phyloP scores from a whole-genome alignment of 2,113 vertebrate species.

The Peucedramus taeniatus region DNA sequence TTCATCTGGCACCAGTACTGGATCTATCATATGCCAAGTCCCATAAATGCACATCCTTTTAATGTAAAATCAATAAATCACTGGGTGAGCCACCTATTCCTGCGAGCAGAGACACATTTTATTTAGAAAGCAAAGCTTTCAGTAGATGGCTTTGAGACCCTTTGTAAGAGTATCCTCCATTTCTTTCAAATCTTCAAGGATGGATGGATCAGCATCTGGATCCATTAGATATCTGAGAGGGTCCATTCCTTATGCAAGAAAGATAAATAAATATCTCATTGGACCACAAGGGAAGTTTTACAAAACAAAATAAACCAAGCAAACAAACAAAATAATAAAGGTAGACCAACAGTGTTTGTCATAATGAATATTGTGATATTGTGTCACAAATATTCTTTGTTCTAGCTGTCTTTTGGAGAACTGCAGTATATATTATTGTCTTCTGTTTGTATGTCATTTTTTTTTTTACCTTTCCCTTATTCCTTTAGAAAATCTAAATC shows the following conservation, averaged over 20 bases:
- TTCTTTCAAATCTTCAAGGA: neutral
- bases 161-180: neutral
- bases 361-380: neutral
- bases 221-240: neutral
- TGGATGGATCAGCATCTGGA: neutral
- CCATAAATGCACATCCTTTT: neutral
- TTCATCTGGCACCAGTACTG: neutral
- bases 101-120: neutral
- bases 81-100: neutral
- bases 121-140: neutral
- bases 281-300: neutral
- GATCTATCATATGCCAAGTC: neutral
- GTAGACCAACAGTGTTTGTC: neutral
- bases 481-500: neutral
- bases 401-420: neutral
- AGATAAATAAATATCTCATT: neutral
- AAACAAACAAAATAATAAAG: neutral
- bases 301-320: neutral
- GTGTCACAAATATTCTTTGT: neutral
- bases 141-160: neutral
- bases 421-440: neutral
- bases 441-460: neutral
- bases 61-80: neutral
- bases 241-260: neutral
- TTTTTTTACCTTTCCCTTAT: neutral